Percentiles rank a stretch among this genome's conserved stretches.
Evolutionary conservation across 2,888 invertebrate genomes (phyloP).

Genomic region (Hartigia nigra): DNA sequence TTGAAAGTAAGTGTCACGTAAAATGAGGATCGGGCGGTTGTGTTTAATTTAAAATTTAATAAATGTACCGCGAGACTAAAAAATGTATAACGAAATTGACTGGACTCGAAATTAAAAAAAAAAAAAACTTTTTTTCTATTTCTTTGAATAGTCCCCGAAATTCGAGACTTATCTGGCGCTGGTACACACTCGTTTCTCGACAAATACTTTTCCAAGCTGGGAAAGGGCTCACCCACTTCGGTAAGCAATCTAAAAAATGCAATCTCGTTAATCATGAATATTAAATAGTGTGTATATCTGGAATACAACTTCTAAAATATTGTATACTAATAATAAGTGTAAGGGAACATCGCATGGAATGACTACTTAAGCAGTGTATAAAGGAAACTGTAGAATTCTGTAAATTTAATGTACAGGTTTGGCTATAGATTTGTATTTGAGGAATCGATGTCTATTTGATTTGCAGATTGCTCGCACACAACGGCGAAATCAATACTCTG

Average conservation of each 20-base stretch:
- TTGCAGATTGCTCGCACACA: slow-evolving; percentile 90
- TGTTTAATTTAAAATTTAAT: not conserved
- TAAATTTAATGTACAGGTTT: not conserved
- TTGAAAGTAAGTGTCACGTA: slow-evolving; percentile 63
- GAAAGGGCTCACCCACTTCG: slow-evolving; percentile 98
- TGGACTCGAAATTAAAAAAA: not conserved
- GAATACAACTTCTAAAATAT: not conserved
- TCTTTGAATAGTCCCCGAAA: slow-evolving; percentile 75
- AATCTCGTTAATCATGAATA: not conserved
- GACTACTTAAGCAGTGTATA: not conserved
- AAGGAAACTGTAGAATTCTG: not conserved
- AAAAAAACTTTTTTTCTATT: slow-evolving; percentile 11
- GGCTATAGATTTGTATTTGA: not conserved
- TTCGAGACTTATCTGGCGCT: slow-evolving; percentile 96
- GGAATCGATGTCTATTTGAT: not conserved
- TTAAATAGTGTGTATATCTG: not conserved
- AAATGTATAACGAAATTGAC: not conserved
- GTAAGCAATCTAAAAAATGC: slow-evolving; percentile 64
- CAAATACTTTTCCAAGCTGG: slow-evolving; percentile 99
- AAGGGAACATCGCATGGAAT: too few relatives aligned
- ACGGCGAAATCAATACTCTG: slow-evolving; percentile 99
- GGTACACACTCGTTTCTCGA: slow-evolving; percentile 98
- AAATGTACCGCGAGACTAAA: not conserved
- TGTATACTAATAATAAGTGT: not conserved
- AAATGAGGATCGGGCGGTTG: not conserved